Conservation (phyloP, 1,140 invertebrate genomes). For the Drosophila simulans region DNA sequence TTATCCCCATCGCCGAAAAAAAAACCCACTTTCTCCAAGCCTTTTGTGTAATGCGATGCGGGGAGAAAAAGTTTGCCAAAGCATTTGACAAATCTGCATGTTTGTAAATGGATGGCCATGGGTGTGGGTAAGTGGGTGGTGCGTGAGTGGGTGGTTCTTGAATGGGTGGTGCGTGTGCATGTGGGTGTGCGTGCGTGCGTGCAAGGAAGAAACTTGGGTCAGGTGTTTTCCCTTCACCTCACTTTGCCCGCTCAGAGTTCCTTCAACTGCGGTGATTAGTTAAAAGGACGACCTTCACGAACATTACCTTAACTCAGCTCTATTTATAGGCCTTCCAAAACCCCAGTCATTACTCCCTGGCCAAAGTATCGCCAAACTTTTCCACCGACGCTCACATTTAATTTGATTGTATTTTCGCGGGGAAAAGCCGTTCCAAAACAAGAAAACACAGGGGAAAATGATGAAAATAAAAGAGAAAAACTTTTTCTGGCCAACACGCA, state of each 20-base stretch:
- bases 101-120: neutral
- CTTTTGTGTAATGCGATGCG: constrained; percentile 37
- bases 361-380: constrained; percentile 28
- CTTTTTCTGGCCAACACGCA: constrained; percentile 21
- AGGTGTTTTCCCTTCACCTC: neutral
- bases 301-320: constrained; percentile 18
- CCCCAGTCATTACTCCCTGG: neutral
- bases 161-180: neutral
- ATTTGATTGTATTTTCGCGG: constrained; percentile 55
- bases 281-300: constrained; percentile 13
- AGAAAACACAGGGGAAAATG: constrained; percentile 23
- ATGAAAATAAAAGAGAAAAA: constrained; percentile 31
- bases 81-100: constrained; percentile 47
- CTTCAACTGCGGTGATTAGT: constrained; percentile 6
- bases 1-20: constrained; percentile 9
- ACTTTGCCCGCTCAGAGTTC: no score
- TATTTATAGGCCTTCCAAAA: constrained; percentile 22
- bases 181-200: constrained; percentile 3
- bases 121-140: neutral
- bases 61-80: constrained; percentile 41
- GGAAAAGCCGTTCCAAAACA: constrained; percentile 9
- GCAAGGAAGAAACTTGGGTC: constrained; percentile 7
- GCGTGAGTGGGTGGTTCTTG: neutral
- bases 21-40: neutral
- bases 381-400: constrained; percentile 59